phyloP scores from a whole-genome alignment of 1,140 invertebrate genomes.

The Pseudobourletiella spinata region DNA sequence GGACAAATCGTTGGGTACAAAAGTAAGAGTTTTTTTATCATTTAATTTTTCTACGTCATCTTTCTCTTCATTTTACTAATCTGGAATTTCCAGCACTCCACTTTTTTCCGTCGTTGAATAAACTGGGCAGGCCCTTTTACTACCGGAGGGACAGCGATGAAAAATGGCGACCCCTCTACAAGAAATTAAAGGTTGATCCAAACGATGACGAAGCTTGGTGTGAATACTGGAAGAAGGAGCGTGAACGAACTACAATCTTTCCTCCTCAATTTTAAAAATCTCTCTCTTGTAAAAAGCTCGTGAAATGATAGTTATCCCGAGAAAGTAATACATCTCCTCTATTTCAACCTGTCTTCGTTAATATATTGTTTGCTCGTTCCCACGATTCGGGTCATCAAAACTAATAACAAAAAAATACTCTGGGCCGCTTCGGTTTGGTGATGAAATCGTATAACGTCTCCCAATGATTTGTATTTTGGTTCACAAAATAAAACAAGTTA shows the following conservation, averaged over 20 bases:
- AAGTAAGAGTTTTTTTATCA: background rate
- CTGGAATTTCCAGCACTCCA: background rate
- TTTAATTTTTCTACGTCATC: background rate
- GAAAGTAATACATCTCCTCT: background rate
- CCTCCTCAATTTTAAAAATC: background rate
- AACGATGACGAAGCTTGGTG: no score
- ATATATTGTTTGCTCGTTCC: background rate
- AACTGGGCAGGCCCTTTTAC: background rate
- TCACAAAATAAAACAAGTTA: background rate
- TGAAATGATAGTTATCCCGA: background rate
- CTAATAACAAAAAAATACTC: background rate
- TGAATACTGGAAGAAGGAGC: no score
- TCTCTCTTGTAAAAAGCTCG: background rate
- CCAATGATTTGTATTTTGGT: background rate
- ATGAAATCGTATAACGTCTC: no score
- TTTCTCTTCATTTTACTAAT: background rate
- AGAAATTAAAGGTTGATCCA: background rate
- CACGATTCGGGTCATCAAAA: background rate
- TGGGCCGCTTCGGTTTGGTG: no score
- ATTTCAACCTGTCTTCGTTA: no score
- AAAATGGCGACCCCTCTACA: background rate
- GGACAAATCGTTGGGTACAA: background rate
- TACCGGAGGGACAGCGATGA: no score
- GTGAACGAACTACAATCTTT: background rate
- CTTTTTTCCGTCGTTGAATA: background rate